A percentile compares a stretch with the other conserved stretches of the same genome.
Conservation (phyloP, 2,113 vertebrate genomes). For the Muscicapa adusta region DNA sequence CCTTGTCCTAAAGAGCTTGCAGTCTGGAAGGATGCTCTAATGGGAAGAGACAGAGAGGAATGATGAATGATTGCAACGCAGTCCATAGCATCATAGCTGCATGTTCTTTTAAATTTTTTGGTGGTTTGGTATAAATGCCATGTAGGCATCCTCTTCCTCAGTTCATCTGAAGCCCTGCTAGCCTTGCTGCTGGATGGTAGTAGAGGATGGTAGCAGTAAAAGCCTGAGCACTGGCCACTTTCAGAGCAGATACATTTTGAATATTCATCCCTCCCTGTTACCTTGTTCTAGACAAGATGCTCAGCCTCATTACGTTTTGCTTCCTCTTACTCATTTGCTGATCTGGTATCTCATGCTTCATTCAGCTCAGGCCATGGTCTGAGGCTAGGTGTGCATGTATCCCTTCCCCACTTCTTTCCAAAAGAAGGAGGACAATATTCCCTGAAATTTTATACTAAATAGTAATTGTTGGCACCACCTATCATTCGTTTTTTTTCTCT, state of each 20-base stretch:
- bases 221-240: neutral
- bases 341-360: neutral
- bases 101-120: neutral
- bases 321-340: neutral
- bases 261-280: neutral
- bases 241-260: neutral
- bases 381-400: fast-evolving
- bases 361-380: neutral
- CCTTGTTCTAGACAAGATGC: neutral
- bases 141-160: neutral
- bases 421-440: neutral
- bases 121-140: neutral
- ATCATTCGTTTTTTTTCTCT: neutral
- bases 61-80: neutral
- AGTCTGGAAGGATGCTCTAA: neutral
- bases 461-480: neutral
- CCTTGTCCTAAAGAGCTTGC: neutral
- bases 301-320: neutral
- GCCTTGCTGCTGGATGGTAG: neutral
- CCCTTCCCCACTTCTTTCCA: neutral
- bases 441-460: neutral
- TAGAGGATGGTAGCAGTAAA: neutral
- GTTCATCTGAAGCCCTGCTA: neutral
- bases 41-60: neutral
- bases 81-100: neutral